Base-by-base conservation (phyloP, 1,140 invertebrate species). In the Diplogasteroides magnus region DNA sequence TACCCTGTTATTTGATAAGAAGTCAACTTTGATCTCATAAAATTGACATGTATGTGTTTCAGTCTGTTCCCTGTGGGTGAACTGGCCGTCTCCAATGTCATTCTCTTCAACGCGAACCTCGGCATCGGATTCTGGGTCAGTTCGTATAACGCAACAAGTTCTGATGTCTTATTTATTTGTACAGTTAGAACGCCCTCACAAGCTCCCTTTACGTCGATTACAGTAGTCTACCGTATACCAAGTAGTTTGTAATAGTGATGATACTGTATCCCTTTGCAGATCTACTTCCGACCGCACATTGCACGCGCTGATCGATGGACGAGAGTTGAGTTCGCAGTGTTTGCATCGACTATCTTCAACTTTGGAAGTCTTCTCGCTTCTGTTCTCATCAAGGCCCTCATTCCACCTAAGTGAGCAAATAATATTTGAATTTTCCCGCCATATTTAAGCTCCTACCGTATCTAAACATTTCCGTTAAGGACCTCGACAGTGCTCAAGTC, bases 321-420 rank as follows among this genome's bases (percentile, higher is more conserved):
- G 2, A 65, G 68, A n/a, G 68, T 70, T 19, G 31, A 57, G 27
- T 76, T 57, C 73, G 72, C 69, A 31, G 74, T 76, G 15, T 65
- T 75, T 25, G 60, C 59, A 15, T 75, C 74, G 3, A 72, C 67
- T 0, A 84, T 90, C 23, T 87, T 90, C 77, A 89, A 88, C 65
- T 87, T 90, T 79, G 89, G 90, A 26, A 90, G 89, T 0, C 87
- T 90, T 3, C 82, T 90, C 2, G 83, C 87, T 31, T 90, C 89
- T 88, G 89, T 89, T 0, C 86, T 90, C 28, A 83, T 89, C 28
- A 85, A 89, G 76, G 88, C 88, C 25, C 77, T 89, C 32, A 75
- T 90, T 31, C 89, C 89, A 2, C 84, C 87, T 72, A 89, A 88
- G 60, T 72, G 59, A 63, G 60, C 28, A 26, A 61, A 11, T 26